Evolutionary conservation across 2,113 vertebrate species (phyloP), one percentile per base, ranked within the genome.

Genomic region (Oreochromis spilurus): DNA sequence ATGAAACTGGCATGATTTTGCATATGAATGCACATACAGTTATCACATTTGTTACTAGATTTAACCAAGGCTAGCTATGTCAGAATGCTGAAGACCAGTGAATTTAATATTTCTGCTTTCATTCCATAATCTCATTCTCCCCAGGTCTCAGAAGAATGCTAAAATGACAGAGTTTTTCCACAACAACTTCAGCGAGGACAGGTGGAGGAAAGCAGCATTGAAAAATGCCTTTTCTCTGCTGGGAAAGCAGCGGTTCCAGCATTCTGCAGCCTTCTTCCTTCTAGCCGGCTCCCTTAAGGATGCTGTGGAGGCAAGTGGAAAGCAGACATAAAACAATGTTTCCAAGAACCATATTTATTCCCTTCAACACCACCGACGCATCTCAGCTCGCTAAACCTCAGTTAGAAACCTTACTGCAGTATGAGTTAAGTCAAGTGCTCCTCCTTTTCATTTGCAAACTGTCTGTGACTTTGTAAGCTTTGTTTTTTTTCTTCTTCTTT

Each of bases 101-200:
- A 87, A 54, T 82, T 29, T 36, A 45, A 31, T 84, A 14, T 58
- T 81, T 87, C 89, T 80, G 9, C 45, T 77, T 77, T 50, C 16
- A 31, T 48, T 75, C 24, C 24, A 24, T 77, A 89, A 72, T 65
- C n/a, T 82, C 8, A 36, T 43, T 92, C 82, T 87, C 79, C 38
- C 0, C 93, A 99, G 98, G 95, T 98, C 98, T 79, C 97, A 98
- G 88, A 98, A 97, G 87, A 98, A 99, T 45, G 87, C 79, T 77
- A 99, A 97, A 96, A 99, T 99, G 98, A 99, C 98, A n/a, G 96
- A 97, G 17, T 99, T 99, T 95, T 99, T 99, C 96, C 98, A 97
- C 87, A 98, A 99, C 90, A 99, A 98, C 96, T 99, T 99, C 95
- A 96, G 93, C 21, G 98, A 99, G 86, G 98, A 99, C 82, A 95